Percentiles rank a stretch among this genome's conserved stretches.
These are phyloP conservation scores for Mamestra brassicae DNA, from an alignment of 2,888 invertebrate species.

Conservation along the genomic window DNA sequence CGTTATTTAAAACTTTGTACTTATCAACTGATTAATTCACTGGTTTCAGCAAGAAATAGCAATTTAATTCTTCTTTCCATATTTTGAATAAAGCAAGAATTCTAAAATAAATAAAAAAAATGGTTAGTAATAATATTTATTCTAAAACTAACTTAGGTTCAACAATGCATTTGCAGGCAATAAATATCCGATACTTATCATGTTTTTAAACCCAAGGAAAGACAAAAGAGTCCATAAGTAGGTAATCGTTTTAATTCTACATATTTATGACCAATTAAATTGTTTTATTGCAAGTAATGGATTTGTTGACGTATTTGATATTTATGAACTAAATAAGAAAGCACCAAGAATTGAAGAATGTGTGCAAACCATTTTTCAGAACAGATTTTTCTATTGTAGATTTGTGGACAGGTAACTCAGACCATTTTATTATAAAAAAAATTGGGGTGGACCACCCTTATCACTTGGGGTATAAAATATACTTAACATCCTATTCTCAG, in stretches of 20 bases:
- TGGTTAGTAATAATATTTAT: too few relatives aligned
- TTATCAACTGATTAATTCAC: slow-evolving; percentile 4
- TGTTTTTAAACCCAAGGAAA: slow-evolving; percentile 29
- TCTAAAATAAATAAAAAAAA: too few relatives aligned
- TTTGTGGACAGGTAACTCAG: too few relatives aligned
- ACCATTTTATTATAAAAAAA: too few relatives aligned
- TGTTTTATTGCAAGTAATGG: slow-evolving; percentile 30
- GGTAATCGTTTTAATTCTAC: slow-evolving; percentile 23
- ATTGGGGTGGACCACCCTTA: too few relatives aligned
- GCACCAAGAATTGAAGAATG: background rate
- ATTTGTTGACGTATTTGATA: slow-evolving; percentile 35
- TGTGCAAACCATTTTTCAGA: background rate
- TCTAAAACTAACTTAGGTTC: too few relatives aligned
- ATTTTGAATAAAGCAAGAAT: too few relatives aligned
- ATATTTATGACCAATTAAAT: slow-evolving; percentile 21
- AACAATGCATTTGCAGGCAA: background rate
- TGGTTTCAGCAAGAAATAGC: slow-evolving; percentile 2
- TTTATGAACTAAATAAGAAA: slow-evolving; percentile 9
- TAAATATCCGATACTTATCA: slow-evolving; percentile 29
- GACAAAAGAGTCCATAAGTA: slow-evolving; percentile 5
- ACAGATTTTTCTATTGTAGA: background rate
- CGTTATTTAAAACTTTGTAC: slow-evolving; percentile 22
- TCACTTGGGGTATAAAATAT: too few relatives aligned
- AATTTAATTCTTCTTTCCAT: background rate
- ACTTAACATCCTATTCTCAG: too few relatives aligned